Evolutionary conservation across 2,888 invertebrate species (phyloP), one percentile per base, ranked within the genome.

Genomic region (Prosapia bicincta): DNA sequence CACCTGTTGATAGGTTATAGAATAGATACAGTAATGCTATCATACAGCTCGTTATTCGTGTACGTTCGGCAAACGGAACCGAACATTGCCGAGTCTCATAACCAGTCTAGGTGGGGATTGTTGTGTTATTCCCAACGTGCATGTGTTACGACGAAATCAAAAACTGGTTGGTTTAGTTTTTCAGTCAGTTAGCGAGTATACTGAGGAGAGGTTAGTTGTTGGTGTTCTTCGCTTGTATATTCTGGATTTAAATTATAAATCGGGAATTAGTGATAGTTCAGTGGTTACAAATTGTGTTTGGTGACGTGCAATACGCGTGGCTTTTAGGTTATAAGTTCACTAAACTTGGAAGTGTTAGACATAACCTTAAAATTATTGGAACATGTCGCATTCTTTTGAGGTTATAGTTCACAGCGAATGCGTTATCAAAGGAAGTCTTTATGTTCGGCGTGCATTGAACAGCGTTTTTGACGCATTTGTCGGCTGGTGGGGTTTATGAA

Each of bases 161-260:
- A 74, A 74, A 74, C 74, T 74, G 74, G 74, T 74, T 69, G 74
- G 74, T 74, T 28, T 32, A 69, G 69, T 74, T 69, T 74, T 74
- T 74, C 74, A 69, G 69, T 65, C 74, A 74, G 74, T 74, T 65
- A 65, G 65, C 20, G 74, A 74, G 74, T 74, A 69, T 74, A 25
- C 43, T 69, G 25, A 30, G 38, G 69, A 24, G 74, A 74, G 74
- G 74, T 69, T 74, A 74, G 74, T 20, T 20, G 7, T 15, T 13
- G 32, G 43, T 23, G 72, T 38, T 26, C 68, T 68, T 43, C 28
- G 1, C 69, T 32, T 54, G 54, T n/a, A 54, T 30, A 28, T 32
- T 72, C 67, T 67, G 13, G 38, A 3, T 73, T 68, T 73, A 38
- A 54, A 20, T 54, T 20, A 9, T 30, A 6, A 30, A 30, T 6